Percentiles rank a stretch among this genome's conserved stretches.
Conservation (phyloP, 1,140 invertebrate species). For the Arion vulgaris region DNA sequence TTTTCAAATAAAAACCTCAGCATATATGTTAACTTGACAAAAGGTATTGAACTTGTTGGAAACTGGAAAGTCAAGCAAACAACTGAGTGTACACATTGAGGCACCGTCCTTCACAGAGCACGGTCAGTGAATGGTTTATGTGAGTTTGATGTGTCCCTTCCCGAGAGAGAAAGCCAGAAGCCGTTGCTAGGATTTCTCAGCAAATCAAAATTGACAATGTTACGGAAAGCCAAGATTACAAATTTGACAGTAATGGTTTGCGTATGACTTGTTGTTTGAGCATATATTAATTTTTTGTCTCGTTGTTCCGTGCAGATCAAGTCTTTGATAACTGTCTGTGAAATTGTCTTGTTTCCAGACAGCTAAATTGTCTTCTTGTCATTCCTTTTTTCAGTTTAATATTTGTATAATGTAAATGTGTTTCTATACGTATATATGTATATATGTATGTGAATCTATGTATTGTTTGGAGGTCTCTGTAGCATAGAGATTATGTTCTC, state of each 20-base stretch:
- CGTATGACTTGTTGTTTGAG: neutral
- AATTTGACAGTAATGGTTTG: neutral
- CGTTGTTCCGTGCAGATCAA: neutral
- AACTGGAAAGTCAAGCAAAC: neutral
- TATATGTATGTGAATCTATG: too few species aligned
- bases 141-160: neutral
- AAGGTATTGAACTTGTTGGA: neutral
- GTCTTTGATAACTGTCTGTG: neutral
- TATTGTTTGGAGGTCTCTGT: too few species aligned
- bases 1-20: too few species aligned
- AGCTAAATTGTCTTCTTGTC: neutral
- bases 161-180: neutral
- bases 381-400: neutral
- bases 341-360: neutral
- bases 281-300: neutral
- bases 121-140: neutral
- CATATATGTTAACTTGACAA: neutral
- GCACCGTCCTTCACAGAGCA: neutral
- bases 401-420: too few species aligned
- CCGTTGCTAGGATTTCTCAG: slow-evolving; percentile 3
- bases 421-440: too few species aligned
- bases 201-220: neutral
- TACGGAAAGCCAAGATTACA: neutral
- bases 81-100: neutral
- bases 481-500: too few species aligned